Conservation (phyloP, 35 echinoderm and acorn worm genomes). For the Hemicentrotus pulcherrimus region DNA sequence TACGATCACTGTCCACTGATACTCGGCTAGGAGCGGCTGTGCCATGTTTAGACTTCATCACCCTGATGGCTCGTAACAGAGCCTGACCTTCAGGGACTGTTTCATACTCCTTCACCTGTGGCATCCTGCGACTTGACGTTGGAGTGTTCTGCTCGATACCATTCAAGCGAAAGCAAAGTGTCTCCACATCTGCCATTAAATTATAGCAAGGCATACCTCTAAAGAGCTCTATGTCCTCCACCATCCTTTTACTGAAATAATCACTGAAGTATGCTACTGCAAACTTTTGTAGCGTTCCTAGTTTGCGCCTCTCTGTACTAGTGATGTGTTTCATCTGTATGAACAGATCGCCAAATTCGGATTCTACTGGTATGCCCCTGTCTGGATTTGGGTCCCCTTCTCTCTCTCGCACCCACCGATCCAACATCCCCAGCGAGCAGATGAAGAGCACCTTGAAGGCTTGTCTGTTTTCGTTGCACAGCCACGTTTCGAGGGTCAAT, state of each 20-base stretch:
- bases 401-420: neutral
- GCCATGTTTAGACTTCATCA: neutral
- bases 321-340: neutral
- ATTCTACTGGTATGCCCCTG: neutral
- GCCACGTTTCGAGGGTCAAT: neutral
- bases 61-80: neutral
- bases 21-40: neutral
- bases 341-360: neutral
- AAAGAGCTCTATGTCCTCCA: neutral
- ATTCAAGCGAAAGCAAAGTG: neutral
- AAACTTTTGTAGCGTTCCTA: neutral
- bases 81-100: neutral
- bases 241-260: neutral
- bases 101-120: neutral
- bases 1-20: neutral
- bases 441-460: constrained; percentile 31
- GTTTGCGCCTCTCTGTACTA: neutral
- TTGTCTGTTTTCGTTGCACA: neutral
- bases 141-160: neutral
- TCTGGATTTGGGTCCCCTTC: neutral
- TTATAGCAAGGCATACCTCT: neutral
- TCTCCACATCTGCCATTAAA: neutral
- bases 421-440: neutral
- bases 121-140: constrained; percentile 13
- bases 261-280: neutral